Conservation (phyloP, 2,113 vertebrate species). For the Anseranas semipalmata region DNA sequence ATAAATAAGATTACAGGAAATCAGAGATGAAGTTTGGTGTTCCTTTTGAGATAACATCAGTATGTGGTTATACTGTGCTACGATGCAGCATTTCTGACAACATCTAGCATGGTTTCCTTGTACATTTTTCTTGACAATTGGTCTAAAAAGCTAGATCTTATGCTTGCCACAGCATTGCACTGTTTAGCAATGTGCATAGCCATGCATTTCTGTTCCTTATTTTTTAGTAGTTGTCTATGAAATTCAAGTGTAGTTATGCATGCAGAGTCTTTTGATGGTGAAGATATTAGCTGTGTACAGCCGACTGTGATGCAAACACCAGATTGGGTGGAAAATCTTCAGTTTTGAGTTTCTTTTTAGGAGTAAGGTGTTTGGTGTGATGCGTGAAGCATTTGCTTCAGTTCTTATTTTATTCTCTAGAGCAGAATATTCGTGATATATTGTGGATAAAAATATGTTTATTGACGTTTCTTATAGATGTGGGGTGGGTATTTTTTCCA, state of each 20-base stretch:
- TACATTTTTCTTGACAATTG: neutral
- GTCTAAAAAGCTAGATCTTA: neutral
- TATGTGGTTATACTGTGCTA: neutral
- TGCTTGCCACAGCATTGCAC: rapidly evolving
- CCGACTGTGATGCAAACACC: neutral
- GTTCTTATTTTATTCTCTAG: neutral
- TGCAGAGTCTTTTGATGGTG: neutral
- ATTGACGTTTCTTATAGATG: neutral
- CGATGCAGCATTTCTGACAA: neutral
- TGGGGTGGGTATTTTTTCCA: neutral
- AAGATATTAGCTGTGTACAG: neutral
- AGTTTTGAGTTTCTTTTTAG: neutral
- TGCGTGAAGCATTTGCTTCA: neutral
- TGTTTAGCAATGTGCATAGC: neutral
- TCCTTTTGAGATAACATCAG: constrained; percentile 45
- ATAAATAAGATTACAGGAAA: constrained; percentile 9
- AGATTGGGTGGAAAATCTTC: neutral
- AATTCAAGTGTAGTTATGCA: neutral
- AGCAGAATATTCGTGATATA: neutral
- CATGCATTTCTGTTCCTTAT: neutral
- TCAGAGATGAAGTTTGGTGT: neutral
- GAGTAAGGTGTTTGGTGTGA: neutral
- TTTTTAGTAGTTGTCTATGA: neutral
- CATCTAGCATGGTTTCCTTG: neutral
- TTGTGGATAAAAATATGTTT: neutral